Evolutionary conservation across 2,888 invertebrate genomes (phyloP).

Genomic region (Eristalinus sepulchralis): DNA sequence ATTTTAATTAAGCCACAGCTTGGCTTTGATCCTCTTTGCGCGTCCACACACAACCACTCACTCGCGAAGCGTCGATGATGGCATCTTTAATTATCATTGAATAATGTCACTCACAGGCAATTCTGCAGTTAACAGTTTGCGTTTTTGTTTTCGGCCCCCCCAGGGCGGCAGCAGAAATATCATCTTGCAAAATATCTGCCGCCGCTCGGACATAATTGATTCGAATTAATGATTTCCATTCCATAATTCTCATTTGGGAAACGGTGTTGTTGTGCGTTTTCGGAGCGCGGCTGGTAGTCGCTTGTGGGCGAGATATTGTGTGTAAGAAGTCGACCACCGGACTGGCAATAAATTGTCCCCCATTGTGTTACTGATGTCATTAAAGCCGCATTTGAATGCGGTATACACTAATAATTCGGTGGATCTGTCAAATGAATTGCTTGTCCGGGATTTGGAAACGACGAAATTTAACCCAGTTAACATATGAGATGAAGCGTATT

Average conservation of each 20-base stretch:
- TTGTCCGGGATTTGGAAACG: neutral
- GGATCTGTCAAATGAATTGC: slow-evolving; percentile 2
- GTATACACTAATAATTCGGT: neutral
- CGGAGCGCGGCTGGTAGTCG: neutral
- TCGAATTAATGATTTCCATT: slow-evolving; percentile 43
- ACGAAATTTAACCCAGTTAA: neutral
- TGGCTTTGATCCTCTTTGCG: slow-evolving; percentile 19
- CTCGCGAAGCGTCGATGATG: neutral
- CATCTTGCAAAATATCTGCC: slow-evolving; percentile 37
- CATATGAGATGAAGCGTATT: neutral
- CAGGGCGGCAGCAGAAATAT: slow-evolving; percentile 18
- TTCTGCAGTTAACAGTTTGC: neutral
- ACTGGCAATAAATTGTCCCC: slow-evolving; percentile 6
- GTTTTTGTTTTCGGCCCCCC: neutral
- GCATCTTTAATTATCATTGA: neutral
- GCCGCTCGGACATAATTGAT: slow-evolving; percentile 17
- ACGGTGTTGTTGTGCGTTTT: neutral
- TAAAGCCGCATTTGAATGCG: neutral
- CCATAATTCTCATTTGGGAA: neutral
- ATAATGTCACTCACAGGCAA: neutral
- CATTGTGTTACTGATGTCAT: slow-evolving; percentile 13
- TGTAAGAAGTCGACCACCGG: neutral
- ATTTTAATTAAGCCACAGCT: slow-evolving; percentile 6
- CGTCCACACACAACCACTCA: neutral
- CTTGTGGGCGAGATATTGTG: slow-evolving; percentile 1